Percentiles rank a stretch among this genome's conserved stretches.
Conservation (phyloP, 2,797 vertebrate genomes). For the Pseudochromis fuscus region DNA sequence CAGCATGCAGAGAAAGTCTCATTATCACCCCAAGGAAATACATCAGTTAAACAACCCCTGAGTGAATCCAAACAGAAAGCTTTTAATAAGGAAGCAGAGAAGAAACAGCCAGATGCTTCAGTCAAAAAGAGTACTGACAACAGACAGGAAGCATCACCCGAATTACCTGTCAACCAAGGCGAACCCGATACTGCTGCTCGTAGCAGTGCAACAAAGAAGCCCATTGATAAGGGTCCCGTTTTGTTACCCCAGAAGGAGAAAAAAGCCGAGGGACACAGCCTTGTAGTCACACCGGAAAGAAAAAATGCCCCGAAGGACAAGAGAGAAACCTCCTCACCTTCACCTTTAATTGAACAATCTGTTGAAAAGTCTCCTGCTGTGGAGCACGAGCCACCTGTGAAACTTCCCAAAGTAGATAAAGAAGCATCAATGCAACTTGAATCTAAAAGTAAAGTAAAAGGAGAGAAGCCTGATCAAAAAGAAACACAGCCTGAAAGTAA, state of each 20-base stretch:
- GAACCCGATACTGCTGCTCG: constrained; percentile 61
- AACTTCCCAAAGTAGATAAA: constrained; percentile 30
- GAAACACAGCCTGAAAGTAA: constrained; percentile 33
- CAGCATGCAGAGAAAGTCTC: constrained; percentile 39
- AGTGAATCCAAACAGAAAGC: constrained; percentile 22
- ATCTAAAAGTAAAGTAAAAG: constrained; percentile 41
- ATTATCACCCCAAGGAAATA: constrained; percentile 23
- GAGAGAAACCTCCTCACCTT: constrained; percentile 18
- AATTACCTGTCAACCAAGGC: constrained; percentile 55
- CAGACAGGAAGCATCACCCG: constrained; percentile 34
- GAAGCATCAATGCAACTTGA: constrained; percentile 13
- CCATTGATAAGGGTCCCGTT: constrained; percentile 48
- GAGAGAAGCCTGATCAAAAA: constrained; percentile 9
- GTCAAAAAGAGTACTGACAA: constrained; percentile 36
- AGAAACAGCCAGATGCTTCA: constrained; percentile 12
- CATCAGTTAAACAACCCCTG: constrained; percentile 23
- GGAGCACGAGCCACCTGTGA: constrained; percentile 20
- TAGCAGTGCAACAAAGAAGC: constrained; percentile 62
- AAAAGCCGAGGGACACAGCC: constrained; percentile 22
- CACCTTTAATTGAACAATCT: constrained; percentile 12
- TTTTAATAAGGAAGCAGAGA: constrained; percentile 29
- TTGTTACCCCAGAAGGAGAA: constrained; percentile 65
- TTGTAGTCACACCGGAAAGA: constrained; percentile 39
- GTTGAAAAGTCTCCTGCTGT: constrained; percentile 29
- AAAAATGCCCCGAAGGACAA: constrained; percentile 36